Conservation (phyloP, 2,113 vertebrate species). For the Bubalus kerabau region DNA sequence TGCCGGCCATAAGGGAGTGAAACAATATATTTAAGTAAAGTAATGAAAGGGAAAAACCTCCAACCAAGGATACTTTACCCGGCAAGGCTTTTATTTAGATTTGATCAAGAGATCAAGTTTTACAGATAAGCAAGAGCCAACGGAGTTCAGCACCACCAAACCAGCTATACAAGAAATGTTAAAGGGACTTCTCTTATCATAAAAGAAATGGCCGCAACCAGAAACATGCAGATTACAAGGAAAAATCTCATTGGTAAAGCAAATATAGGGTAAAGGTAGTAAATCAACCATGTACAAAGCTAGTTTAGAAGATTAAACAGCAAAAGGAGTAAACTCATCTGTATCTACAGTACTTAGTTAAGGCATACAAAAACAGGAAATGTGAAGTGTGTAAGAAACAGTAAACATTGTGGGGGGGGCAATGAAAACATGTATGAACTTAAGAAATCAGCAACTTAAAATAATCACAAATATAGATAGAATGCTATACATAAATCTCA, state of each 20-base stretch:
- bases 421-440: not conserved
- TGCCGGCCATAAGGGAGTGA: not conserved
- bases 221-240: not conserved
- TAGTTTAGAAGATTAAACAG: not conserved
- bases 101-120: not conserved
- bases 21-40: not conserved
- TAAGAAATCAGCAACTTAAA: not conserved
- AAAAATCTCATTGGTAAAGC: not conserved
- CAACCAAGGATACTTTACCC: not conserved
- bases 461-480: not conserved
- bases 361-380: not conserved
- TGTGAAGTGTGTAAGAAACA: not conserved
- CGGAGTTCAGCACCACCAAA: not conserved
- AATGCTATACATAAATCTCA: not conserved
- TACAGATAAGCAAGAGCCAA: not conserved
- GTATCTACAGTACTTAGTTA: not conserved
- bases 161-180: not conserved
- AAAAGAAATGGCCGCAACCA: not conserved
- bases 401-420: not conserved
- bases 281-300: not conserved
- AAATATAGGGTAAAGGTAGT: not conserved
- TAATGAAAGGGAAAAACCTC: not conserved
- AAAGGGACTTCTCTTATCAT: not conserved
- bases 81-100: not conserved
- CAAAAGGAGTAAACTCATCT: not conserved